A percentile compares a stretch with the other conserved stretches of the same genome.
phyloP scores from a whole-genome alignment of 2,888 invertebrate genomes.

The Drosophila mimetica region DNA sequence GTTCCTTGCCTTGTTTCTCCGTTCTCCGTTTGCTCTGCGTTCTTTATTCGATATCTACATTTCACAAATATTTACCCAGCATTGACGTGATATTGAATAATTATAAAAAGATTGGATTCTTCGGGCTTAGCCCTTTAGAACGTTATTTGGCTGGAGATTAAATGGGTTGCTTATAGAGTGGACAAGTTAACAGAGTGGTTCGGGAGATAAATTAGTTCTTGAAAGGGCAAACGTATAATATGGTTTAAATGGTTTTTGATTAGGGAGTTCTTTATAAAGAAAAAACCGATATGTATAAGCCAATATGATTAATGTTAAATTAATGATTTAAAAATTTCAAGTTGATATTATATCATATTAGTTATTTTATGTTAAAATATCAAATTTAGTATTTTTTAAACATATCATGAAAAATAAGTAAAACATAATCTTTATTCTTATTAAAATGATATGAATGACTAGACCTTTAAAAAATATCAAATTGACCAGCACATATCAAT shows the following conservation, averaged over 20 bases:
- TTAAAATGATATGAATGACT: too few species aligned
- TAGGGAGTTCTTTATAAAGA: too few species aligned
- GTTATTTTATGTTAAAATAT: too few species aligned
- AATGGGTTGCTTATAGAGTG: background rate
- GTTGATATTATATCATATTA: too few species aligned
- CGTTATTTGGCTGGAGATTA: background rate
- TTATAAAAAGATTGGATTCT: slow-evolving; percentile 63
- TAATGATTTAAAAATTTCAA: too few species aligned
- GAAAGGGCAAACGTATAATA: background rate
- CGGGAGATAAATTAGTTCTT: background rate
- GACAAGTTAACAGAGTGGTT: background rate
- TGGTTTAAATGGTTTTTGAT: background rate
- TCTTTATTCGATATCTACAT: slow-evolving; percentile 56
- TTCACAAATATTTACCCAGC: slow-evolving; percentile 69
- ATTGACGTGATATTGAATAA: slow-evolving; percentile 78
- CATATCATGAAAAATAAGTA: too few species aligned
- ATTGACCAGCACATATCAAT: too few species aligned
- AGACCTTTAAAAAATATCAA: too few species aligned
- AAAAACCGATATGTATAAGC: too few species aligned
- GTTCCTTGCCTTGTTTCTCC: slow-evolving; percentile 41
- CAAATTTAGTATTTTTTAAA: too few species aligned
- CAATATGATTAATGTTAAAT: too few species aligned
- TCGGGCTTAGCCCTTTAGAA: background rate
- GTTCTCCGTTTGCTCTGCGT: slow-evolving; percentile 15
- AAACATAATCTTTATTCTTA: too few species aligned